Evolutionary conservation across 2,888 invertebrate species (phyloP), one percentile per base, ranked within the genome.

Genomic region (Serrognathus titanus): DNA sequence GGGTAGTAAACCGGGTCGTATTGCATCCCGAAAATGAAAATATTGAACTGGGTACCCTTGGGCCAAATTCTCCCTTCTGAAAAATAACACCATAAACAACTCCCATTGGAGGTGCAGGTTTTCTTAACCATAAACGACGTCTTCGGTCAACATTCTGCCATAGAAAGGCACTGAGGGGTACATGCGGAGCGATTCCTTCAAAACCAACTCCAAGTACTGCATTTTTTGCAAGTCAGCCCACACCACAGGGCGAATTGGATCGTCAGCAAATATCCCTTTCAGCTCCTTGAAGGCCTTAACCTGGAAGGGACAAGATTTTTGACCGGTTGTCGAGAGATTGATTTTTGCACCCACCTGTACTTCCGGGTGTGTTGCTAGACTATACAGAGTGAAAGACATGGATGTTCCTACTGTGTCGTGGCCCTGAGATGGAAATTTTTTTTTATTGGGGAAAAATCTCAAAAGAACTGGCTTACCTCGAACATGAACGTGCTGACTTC

Each of bases 401-500:
- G 81, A 80, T 38, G 81, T 77, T 9, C 81, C 78, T 45, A 82
- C 81, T 1, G 83, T 83, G 53, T 83, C 82, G 56, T 83, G 80
- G 0, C 82, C 83, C 80, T 78, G 55, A 56, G 65, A 31, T 5
- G 39, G 13, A 3, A n/a, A 52, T 43, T 20, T 12, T 13, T 31
- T n/a, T 6, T 20, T 45, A 2, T 41, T 5, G 1, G 24, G 45
- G 37, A 38, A 37, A 36, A 20, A n/a, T 47, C 11, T 35, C 52
- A 12, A 24, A 58, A 36, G 39, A 43, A 7, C 7, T 31, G 6
- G 35, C 41, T 68, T 64, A 79, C 80, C 67, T 80, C 82, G 67
- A 83, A 83, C 80, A 83, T 81, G 60, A 83, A 83, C 0, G 83
- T 83, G 61, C 83, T 81, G 9, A 83, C 81, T 71, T 83, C 82